Evolutionary conservation across 1,140 invertebrate species (phyloP).

Genomic region (Macrocentrus cingulum): DNA sequence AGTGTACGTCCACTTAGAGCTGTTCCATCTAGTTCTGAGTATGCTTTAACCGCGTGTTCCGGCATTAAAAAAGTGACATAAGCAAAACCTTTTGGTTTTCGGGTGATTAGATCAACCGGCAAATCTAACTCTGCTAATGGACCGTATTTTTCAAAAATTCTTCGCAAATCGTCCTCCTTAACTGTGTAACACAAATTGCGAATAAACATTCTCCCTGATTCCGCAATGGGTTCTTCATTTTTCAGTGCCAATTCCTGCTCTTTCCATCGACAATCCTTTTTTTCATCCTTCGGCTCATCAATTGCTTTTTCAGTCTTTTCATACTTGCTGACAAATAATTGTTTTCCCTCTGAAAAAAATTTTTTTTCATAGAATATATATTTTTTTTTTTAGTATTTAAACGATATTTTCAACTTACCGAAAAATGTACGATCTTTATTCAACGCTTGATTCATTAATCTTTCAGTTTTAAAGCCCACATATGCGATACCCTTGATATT

Average conservation of each 20-base stretch:
- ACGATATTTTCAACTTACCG: constrained; percentile 59
- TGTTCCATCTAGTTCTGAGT: constrained; percentile 83
- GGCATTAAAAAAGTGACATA: constrained; percentile 92
- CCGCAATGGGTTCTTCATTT: constrained; percentile 80
- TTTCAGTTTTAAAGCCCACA: constrained; percentile 84
- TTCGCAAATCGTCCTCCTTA: constrained; percentile 84
- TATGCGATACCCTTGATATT: constrained; percentile 85
- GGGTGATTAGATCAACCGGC: constrained; percentile 82
- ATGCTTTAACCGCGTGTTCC: constrained; percentile 92
- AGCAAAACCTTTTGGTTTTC: constrained; percentile 92
- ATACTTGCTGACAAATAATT: constrained; percentile 67
- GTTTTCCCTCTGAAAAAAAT: constrained; percentile 63
- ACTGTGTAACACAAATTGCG: constrained; percentile 89
- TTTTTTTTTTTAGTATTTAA: too few species aligned
- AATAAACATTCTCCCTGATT: constrained; percentile 93
- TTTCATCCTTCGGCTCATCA: constrained; percentile 37
- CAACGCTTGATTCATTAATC: constrained; percentile 79
- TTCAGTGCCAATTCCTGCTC: constrained; percentile 70
- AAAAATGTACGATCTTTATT: constrained; percentile 86
- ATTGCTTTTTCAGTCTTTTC: constrained; percentile 57
- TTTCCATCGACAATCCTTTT: constrained; percentile 64
- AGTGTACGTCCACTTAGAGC: constrained; percentile 89
- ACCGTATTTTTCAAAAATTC: constrained; percentile 86
- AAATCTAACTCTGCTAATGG: constrained; percentile 85
- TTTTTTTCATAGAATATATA: too few species aligned